phyloP scores from a whole-genome alignment of 2,113 vertebrate species.

The Dasypus novemcinctus region DNA sequence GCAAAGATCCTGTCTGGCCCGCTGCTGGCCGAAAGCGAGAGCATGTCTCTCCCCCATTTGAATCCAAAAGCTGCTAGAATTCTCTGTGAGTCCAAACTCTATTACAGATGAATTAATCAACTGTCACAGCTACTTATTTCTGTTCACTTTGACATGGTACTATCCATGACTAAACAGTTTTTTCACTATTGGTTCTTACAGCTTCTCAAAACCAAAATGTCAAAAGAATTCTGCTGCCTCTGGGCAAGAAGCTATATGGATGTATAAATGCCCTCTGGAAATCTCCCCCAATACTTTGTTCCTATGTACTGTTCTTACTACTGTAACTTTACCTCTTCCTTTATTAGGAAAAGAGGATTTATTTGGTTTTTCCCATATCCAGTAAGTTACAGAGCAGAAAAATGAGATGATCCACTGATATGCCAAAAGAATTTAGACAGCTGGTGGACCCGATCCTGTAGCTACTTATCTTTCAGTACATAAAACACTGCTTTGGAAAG shows the following conservation, averaged over 20 bases:
- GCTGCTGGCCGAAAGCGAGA: background rate
- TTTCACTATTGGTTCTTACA: background rate
- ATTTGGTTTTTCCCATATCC: background rate
- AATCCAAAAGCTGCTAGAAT: slow-evolving; percentile 41
- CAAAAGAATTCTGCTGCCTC: slow-evolving; percentile 17
- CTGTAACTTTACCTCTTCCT: background rate
- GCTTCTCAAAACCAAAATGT: background rate
- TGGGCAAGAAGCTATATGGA: background rate
- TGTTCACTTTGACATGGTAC: background rate
- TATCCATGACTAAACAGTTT: slow-evolving; percentile 5
- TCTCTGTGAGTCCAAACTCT: slow-evolving; percentile 20
- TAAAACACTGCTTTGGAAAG: background rate
- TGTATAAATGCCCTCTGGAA: background rate
- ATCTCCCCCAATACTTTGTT: background rate
- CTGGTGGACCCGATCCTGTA: background rate
- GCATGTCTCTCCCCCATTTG: background rate
- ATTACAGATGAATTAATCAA: slow-evolving; percentile 23
- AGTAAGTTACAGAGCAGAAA: slow-evolving; percentile 12
- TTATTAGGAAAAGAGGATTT: background rate
- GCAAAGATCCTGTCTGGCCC: background rate
- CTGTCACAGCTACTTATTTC: background rate
- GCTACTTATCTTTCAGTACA: background rate
- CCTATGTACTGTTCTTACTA: background rate
- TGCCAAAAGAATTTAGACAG: background rate
- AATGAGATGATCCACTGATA: background rate